phyloP scores from a whole-genome alignment of 1,140 invertebrate genomes.

The Drosophila sproati region DNA sequence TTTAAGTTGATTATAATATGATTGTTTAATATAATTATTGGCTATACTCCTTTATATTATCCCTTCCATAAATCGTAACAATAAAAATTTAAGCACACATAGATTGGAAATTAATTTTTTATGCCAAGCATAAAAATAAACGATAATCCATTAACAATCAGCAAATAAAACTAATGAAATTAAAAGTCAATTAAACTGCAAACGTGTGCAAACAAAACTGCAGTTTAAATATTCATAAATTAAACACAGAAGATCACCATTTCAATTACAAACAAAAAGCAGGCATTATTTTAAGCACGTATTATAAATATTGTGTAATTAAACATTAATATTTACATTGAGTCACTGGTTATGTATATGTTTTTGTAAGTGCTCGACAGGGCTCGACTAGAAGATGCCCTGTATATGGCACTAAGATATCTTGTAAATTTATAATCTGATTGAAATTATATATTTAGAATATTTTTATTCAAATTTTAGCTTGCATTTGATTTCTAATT shows the following conservation, averaged over 20 bases:
- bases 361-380: background rate
- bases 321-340: slow-evolving; percentile 48
- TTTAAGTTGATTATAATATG: too few species aligned
- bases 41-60: background rate
- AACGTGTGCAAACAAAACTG: slow-evolving; percentile 22
- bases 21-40: too few species aligned
- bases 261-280: slow-evolving; percentile 20
- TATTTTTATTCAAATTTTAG: too few species aligned
- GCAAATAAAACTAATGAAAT: slow-evolving; percentile 49
- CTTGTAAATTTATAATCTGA: background rate
- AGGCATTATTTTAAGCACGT: slow-evolving; percentile 13
- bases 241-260: slow-evolving; percentile 19
- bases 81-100: background rate
- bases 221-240: slow-evolving; percentile 33
- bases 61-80: too few species aligned
- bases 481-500: too few species aligned
- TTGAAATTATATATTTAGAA: too few species aligned
- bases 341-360: background rate
- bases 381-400: background rate
- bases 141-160: slow-evolving; percentile 33
- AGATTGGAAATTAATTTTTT: background rate
- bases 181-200: slow-evolving; percentile 50
- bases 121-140: slow-evolving; percentile 28
- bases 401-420: background rate
- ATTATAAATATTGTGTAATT: slow-evolving; percentile 43